Percentiles rank a stretch among this genome's conserved stretches.
Conservation (phyloP, 2,888 invertebrate species). For the Thumatha senex region DNA sequence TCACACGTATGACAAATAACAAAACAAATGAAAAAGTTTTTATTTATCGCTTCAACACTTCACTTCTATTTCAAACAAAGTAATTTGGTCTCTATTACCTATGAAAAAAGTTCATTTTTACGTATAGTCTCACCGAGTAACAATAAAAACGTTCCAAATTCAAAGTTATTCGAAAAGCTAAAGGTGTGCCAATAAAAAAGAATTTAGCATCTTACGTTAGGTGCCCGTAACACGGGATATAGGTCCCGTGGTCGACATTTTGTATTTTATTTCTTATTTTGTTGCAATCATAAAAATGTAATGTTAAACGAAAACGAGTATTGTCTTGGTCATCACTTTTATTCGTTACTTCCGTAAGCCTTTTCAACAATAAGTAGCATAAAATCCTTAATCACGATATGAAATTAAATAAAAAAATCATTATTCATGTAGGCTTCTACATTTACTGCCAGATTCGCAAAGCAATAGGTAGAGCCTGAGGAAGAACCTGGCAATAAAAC, state of each 20-base stretch:
- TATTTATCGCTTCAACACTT: slow-evolving; percentile 68
- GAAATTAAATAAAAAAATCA: too few species aligned
- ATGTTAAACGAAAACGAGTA: slow-evolving; percentile 22
- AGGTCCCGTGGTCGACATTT: slow-evolving; percentile 49
- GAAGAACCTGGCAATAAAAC: too few species aligned
- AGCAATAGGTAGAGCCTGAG: too few species aligned
- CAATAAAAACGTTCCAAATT: slow-evolving; percentile 76
- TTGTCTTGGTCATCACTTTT: slow-evolving; percentile 21
- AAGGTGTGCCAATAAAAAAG: slow-evolving; percentile 81
- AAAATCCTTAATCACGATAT: too few species aligned
- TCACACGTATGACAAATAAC: slow-evolving; percentile 38
- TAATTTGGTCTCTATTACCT: slow-evolving; percentile 16
- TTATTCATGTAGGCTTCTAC: too few species aligned
- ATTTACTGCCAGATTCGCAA: too few species aligned
- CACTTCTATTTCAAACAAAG: slow-evolving; percentile 23
- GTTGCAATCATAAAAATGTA: slow-evolving; percentile 37
- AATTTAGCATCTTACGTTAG: slow-evolving; percentile 77
- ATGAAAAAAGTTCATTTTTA: slow-evolving; percentile 30
- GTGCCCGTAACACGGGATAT: slow-evolving; percentile 63
- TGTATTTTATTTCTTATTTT: slow-evolving; percentile 39
- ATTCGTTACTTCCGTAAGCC: neutral
- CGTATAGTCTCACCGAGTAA: slow-evolving; percentile 26
- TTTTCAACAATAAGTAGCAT: neutral
- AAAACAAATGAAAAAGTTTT: slow-evolving; percentile 66
- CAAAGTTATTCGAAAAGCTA: slow-evolving; percentile 77